Conservation (phyloP, 1,140 invertebrate species). For the Akabosia matsudoensis region DNA sequence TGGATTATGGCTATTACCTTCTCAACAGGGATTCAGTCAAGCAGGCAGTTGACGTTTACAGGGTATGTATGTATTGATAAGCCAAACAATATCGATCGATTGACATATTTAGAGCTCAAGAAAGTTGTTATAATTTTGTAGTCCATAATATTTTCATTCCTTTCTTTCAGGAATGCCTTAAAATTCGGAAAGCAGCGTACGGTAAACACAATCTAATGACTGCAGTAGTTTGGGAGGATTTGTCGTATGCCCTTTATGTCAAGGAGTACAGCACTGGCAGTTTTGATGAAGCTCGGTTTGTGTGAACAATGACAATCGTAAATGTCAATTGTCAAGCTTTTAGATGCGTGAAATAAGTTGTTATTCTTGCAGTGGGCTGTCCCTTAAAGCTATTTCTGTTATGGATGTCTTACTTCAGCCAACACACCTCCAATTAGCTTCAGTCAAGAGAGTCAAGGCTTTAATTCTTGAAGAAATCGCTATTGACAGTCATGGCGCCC, state of each 20-base stretch:
- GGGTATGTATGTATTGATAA: constrained; percentile 58
- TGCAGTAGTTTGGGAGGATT: constrained; percentile 80
- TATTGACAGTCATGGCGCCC: constrained; percentile 62
- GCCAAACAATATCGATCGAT: neutral
- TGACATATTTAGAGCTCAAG: neutral
- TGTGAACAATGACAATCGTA: too few species aligned
- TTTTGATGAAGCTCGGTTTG: constrained; percentile 71
- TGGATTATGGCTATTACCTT: constrained; percentile 86
- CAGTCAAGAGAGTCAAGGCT: constrained; percentile 84
- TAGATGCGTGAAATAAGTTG: too few species aligned
- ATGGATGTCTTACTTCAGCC: constrained; percentile 72
- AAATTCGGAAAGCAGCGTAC: constrained; percentile 71
- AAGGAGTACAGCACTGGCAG: constrained; percentile 83
- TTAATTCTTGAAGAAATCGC: constrained; percentile 90
- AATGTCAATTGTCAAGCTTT: too few species aligned
- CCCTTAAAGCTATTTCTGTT: constrained; percentile 75
- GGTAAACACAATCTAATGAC: constrained; percentile 79
- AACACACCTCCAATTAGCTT: constrained; percentile 79
- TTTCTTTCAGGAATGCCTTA: constrained; percentile 66
- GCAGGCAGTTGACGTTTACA: constrained; percentile 77
- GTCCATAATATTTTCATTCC: too few species aligned
- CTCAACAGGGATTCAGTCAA: constrained; percentile 81
- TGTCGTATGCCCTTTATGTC: constrained; percentile 87
- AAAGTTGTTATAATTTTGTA: neutral
- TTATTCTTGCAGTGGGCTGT: constrained; percentile 65